Base-by-base conservation (phyloP, 2,888 invertebrate genomes). In the Danaus chrysippus region DNA sequence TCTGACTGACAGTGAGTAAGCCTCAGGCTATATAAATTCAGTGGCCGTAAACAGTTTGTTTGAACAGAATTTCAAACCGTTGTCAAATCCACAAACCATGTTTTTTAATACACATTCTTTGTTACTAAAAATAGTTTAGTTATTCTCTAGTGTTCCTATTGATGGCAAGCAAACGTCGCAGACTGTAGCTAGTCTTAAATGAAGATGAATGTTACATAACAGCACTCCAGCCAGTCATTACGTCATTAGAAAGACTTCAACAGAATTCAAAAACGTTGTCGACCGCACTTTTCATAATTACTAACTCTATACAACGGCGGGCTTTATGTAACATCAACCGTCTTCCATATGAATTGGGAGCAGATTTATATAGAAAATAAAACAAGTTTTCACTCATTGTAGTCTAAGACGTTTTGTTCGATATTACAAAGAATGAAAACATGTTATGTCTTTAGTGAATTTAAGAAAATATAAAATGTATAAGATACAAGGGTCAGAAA, bases 1-100 rank as follows among this genome's bases (percentile, higher is more conserved):
- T 10, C 92, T 95, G 77, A 93, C 95, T 76, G 94, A 94, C 78
- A 94, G 96, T 96, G 82, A 93, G 93, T 92, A 71, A 12, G 23
- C 23, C 23, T 34, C 46, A 17, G 42, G 13, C 10, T 41, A 12
- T 55, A 56, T 15, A 43, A 53, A 19, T n/a, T 52, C n/a, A n/a
- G 1, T 54, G n/a, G 15, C n/a, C 13, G 46, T 46, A 46, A n/a
- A n/a, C 46, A 46, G 46, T 49, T 15, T 17, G 10, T 49, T n/a
- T 10, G 10, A 17, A 17, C 2, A n/a, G 17, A 2, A 49, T 15
- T 46, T 11, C 12, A n/a, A 5, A 46, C 13, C 6, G n/a, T n/a
- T n/a, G n/a, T 2, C 46, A 1, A 43, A 43, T 43, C 10, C n/a
- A 10, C 43, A 43, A 43, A 43, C 11, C n/a, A n/a, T 12, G 43